Percentiles rank a stretch among this genome's conserved stretches.
Conservation (phyloP, 1,140 invertebrate species). For the Lasioglossum baleicum region DNA sequence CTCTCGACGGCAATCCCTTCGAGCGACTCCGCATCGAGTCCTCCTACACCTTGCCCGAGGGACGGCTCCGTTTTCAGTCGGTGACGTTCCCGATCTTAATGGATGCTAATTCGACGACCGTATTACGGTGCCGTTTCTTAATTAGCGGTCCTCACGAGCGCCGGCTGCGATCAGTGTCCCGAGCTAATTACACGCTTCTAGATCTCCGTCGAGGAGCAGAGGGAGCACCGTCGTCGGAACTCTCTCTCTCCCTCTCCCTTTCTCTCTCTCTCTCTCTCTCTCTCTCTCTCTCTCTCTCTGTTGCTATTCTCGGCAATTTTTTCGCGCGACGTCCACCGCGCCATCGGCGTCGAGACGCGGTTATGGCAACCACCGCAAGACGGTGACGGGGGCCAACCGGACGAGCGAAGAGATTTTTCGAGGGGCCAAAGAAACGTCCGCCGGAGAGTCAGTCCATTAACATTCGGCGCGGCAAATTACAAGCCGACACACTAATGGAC, state of each 20-base stretch:
- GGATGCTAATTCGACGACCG: conserved; percentile 66
- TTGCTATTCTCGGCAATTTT: not conserved
- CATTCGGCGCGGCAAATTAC: conserved; percentile 80
- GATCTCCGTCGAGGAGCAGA: not conserved
- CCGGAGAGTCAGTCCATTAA: conserved; percentile 72
- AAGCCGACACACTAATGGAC: conserved; percentile 77
- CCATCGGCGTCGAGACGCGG: not conserved
- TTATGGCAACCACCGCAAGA: not conserved
- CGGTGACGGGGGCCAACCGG: not conserved
- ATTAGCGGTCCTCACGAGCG: conserved; percentile 60
- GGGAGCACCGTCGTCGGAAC: not conserved
- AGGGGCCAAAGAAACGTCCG: conserved; percentile 13
- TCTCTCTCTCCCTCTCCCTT: too few species aligned
- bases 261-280: not conserved
- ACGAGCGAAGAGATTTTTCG: conserved; percentile 1
- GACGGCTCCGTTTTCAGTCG: conserved; percentile 48
- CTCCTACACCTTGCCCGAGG: conserved; percentile 41
- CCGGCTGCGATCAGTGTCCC: conserved; percentile 50
- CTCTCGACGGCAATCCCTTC: not conserved
- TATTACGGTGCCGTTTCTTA: conserved; percentile 67
- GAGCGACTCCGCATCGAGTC: not conserved
- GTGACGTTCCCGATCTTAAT: conserved; percentile 59
- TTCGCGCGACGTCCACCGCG: too few species aligned
- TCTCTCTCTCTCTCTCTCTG: not conserved
- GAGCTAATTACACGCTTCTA: conserved; percentile 62